Percentiles rank a stretch among this genome's conserved stretches.
Evolutionary conservation across 2,113 vertebrate genomes (phyloP).

Genomic region (Eolophus roseicapilla): DNA sequence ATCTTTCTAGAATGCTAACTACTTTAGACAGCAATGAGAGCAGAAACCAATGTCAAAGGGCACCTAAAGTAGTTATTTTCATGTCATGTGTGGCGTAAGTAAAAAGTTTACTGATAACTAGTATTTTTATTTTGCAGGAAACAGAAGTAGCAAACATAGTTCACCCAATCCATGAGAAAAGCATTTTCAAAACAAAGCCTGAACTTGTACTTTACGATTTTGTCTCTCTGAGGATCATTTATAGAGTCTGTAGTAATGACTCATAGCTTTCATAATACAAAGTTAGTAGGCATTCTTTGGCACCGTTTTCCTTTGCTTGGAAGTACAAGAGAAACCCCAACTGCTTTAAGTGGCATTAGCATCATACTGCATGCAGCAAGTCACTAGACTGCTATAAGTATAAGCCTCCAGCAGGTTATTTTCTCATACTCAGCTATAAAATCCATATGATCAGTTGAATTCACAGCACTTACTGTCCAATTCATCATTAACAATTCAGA

Average conservation of each 20-base stretch:
- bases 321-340: not conserved
- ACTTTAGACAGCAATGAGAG: not conserved
- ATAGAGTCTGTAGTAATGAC: not conserved
- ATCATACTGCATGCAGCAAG: not conserved
- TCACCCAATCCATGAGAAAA: not conserved
- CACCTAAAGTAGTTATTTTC: not conserved
- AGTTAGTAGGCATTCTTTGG: not conserved
- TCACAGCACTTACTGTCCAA: not conserved
- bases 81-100: fast-evolving
- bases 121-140: not conserved
- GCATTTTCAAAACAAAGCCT: not conserved
- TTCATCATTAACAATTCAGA: not conserved
- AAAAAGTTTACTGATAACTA: not conserved
- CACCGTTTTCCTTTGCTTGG: not conserved
- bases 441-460: not conserved
- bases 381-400: not conserved
- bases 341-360: not conserved
- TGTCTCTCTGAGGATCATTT: not conserved
- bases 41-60: not conserved
- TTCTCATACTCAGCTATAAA: not conserved
- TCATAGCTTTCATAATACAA: not conserved
- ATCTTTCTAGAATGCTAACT: not conserved
- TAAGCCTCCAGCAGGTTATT: not conserved
- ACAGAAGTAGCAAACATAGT: not conserved
- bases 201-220: not conserved